phyloP scores from a whole-genome alignment of 2,888 invertebrate species.

The Achlya flavicornis region DNA sequence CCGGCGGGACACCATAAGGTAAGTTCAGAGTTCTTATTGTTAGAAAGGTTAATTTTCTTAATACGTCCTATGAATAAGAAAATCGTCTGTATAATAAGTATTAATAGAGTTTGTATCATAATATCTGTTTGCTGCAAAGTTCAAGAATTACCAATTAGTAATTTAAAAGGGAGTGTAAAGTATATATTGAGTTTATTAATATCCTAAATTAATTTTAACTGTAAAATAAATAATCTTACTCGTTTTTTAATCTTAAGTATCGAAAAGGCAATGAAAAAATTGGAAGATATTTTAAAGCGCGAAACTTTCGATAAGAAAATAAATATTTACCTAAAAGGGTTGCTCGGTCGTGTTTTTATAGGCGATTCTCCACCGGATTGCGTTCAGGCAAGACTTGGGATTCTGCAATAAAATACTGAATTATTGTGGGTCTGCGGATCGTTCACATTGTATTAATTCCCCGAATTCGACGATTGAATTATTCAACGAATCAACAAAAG shows the following conservation, averaged over 20 bases:
- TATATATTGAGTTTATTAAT: no score
- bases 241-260: not conserved
- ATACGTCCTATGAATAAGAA: no score
- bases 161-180: no score
- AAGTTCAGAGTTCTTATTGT: no score
- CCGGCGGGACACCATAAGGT: no score
- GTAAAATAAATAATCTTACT: not conserved
- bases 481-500: conserved; percentile 25
- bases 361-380: conserved; percentile 41
- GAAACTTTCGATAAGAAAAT: conserved; percentile 43
- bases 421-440: conserved; percentile 33
- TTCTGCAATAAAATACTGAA: conserved; percentile 44
- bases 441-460: conserved; percentile 33
- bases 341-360: conserved; percentile 45
- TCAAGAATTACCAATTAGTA: no score
- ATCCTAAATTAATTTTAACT: not conserved
- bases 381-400: conserved; percentile 34
- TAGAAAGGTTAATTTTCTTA: no score
- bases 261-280: not conserved
- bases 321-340: conserved; percentile 47
- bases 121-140: no score
- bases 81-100: no score
- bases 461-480: conserved; percentile 29
- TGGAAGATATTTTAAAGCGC: conserved; percentile 25
- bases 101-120: no score